Percentiles rank a stretch among this genome's conserved stretches.
Evolutionary conservation across 2,113 vertebrate genomes (phyloP).

Genomic region (Todiramphus saurophagus): DNA sequence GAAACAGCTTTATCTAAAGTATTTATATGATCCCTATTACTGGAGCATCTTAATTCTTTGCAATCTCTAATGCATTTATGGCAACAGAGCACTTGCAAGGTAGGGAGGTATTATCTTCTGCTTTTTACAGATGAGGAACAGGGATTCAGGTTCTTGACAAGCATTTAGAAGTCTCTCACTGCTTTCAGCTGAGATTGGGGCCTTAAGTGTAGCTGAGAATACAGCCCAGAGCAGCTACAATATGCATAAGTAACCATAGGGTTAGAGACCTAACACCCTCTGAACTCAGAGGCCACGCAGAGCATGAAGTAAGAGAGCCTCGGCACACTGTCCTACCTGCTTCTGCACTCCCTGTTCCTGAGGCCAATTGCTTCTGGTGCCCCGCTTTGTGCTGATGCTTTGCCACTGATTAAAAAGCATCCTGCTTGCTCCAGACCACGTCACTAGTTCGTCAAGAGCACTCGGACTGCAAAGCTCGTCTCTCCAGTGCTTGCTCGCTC

Average conservation of each 20-base stretch:
- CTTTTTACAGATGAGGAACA: background rate
- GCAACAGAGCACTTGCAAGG: background rate
- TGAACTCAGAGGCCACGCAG: background rate
- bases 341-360: background rate
- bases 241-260: fast-evolving
- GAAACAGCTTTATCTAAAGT: background rate
- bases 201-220: background rate
- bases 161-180: background rate
- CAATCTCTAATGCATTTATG: background rate
- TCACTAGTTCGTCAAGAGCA: background rate
- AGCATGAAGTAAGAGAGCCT: background rate
- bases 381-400: background rate
- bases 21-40: background rate
- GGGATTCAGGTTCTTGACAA: background rate
- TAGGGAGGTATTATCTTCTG: background rate
- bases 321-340: background rate
- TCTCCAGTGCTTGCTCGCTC: background rate
- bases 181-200: background rate
- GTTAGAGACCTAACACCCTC: too few species aligned
- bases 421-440: background rate
- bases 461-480: background rate
- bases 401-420: background rate
- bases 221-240: background rate
- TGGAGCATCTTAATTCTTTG: background rate
- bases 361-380: background rate